Evolutionary conservation across 2,113 vertebrate species (phyloP), one percentile per base, ranked within the genome.

Genomic region (Labrus mixtus): DNA sequence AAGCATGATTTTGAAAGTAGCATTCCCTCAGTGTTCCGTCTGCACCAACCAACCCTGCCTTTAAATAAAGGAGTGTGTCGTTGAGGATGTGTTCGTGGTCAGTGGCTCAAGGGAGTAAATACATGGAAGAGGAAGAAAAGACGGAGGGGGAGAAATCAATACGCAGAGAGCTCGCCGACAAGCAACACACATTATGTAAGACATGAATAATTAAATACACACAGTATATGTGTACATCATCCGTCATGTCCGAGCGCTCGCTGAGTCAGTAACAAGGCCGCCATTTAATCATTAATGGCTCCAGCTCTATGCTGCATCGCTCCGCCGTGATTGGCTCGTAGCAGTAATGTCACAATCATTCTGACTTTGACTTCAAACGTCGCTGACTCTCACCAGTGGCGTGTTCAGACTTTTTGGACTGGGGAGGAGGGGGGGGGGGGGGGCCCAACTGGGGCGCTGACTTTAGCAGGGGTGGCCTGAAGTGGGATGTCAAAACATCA

Each of bases 131-230:
- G 33, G 45, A 55, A 19, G 46, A 50, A 77, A 37, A 41, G 48
- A 69, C 13, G 54, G 62, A 60, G 55, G 17, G 37, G 23, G 70
- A 5, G 70, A 65, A 8, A 79, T 19, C 6, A 13, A 68, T 48
- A 43, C 46, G 50, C 58, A 46, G 60, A 36, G 61, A 33, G 46
- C 19, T 5, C 12, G 39, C 53, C 6, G 70, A 79, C 19, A 1
- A 82, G 65, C 83, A 54, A 61, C 51, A 4, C 70, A 75, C 73
- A 37, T 71, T 72, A 83, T 43, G 43, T 46, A 37, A 19, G 46
- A 64, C 59, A 80, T 87, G 62, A 84, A 88, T 84, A 71, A 83
- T 87, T 87, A 82, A 91, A 80, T 20, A 70, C 76, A 68, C 79
- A 68, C 29, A 4, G 29, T 33, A 68, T 72, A 79, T 39, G 81